Percentiles rank a stretch among this genome's conserved stretches.
These are phyloP conservation scores for Allolobophora icterica DNA, from an alignment of 2,888 invertebrate genomes.

Conservation along the genomic window DNA sequence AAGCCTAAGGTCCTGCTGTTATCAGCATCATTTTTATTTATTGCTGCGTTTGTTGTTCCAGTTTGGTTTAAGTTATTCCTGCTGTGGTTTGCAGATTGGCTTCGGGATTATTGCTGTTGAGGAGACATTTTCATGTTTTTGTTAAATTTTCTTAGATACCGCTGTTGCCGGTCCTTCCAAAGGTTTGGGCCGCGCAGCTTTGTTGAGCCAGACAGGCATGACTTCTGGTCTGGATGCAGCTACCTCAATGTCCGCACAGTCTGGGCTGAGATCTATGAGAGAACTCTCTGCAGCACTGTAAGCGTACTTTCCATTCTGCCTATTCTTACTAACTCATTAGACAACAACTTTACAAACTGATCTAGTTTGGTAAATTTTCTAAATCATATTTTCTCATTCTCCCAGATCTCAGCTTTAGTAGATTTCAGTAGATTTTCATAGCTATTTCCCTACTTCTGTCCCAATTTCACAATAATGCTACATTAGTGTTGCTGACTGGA, in stretches of 20 bases:
- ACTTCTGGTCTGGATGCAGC: not conserved
- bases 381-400: not conserved
- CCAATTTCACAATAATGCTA: too few relatives aligned
- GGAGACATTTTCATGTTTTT: not conserved
- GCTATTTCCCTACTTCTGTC: not conserved
- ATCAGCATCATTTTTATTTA: not conserved
- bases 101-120: not conserved
- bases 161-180: slow-evolving; percentile 17
- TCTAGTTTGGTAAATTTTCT: not conserved
- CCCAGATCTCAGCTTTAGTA: not conserved
- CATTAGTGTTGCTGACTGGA: too few relatives aligned
- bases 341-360: not conserved
- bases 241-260: not conserved
- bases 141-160: not conserved
- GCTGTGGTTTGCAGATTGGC: not conserved
- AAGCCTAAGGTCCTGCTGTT: not conserved
- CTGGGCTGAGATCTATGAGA: not conserved
- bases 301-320: not conserved
- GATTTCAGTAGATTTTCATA: not conserved
- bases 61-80: too few relatives aligned
- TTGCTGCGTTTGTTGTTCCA: not conserved
- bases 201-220: not conserved
- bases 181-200: slow-evolving; percentile 6
- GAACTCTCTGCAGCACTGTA: not conserved
- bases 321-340: not conserved